A percentile compares a stretch with the other conserved stretches of the same genome.
Evolutionary conservation across 2,113 vertebrate genomes (phyloP).

Genomic region (Upupa epops): DNA sequence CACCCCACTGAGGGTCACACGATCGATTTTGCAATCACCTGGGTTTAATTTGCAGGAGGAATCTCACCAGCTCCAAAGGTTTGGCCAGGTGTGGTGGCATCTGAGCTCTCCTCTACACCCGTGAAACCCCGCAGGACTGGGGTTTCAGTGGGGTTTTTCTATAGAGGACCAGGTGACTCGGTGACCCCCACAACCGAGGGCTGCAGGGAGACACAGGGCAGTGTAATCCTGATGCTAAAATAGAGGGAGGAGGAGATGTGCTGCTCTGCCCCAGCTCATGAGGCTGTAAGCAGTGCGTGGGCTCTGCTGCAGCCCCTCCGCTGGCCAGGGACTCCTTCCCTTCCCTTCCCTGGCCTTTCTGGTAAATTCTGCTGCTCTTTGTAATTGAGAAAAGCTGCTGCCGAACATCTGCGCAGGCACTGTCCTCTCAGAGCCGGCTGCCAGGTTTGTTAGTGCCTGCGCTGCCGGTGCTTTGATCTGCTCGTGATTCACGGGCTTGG

Average conservation of each 20-base stretch:
- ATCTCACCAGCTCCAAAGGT: not conserved
- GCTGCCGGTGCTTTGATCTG: slow-evolving; percentile 33
- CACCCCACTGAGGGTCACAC: fast-evolving
- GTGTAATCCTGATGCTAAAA: not conserved
- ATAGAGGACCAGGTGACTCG: not conserved
- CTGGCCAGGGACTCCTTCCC: not conserved
- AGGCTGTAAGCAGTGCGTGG: not conserved
- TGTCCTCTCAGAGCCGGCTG: not conserved
- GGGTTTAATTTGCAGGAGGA: not conserved
- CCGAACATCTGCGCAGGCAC: slow-evolving; percentile 4
- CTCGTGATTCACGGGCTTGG: not conserved
- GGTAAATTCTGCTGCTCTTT: not conserved
- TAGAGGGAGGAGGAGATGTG: not conserved
- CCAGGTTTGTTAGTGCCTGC: not conserved
- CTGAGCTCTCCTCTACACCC: not conserved
- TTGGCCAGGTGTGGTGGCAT: not conserved
- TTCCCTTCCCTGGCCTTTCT: not conserved
- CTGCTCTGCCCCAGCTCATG: fast-evolving
- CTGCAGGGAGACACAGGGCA: not conserved
- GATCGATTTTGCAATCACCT: fast-evolving
- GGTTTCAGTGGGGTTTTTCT: not conserved
- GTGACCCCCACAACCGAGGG: not conserved
- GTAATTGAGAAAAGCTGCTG: slow-evolving; percentile 45
- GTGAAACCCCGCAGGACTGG: not conserved
- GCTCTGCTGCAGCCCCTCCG: not conserved